Evolutionary conservation across 2,113 vertebrate species (phyloP).

Genomic region (Amia ocellicauda): DNA sequence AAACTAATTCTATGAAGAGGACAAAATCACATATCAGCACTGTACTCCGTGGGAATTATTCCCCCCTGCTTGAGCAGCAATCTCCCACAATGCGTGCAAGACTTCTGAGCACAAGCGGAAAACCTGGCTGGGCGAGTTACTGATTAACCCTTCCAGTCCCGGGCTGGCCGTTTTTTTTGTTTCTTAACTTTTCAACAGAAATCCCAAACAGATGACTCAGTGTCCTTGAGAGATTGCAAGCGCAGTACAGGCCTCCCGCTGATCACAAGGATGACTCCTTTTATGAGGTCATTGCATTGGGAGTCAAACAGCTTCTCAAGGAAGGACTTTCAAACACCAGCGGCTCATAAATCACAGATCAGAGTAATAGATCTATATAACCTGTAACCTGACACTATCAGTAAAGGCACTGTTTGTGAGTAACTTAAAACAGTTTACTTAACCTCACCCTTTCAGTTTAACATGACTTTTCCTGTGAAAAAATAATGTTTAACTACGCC

Average conservation of each 20-base stretch:
- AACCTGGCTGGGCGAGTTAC: constrained; percentile 18
- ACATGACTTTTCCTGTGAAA: constrained; percentile 39
- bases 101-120: neutral
- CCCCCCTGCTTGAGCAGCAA: too few relatives aligned
- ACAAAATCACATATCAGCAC: too few relatives aligned
- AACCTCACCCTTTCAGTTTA: neutral
- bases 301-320: constrained; percentile 16
- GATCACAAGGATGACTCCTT: neutral
- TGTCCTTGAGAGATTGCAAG: neutral
- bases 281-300: neutral
- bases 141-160: constrained; percentile 34
- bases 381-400: neutral
- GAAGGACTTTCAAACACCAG: neutral
- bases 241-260: neutral
- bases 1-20: too few relatives aligned
- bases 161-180: neutral
- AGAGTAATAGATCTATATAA: neutral
- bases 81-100: too few relatives aligned
- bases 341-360: constrained; percentile 1
- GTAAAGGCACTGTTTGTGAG: neutral
- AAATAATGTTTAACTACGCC: constrained; percentile 58
- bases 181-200: neutral
- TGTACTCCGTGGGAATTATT: too few relatives aligned
- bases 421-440: constrained; percentile 2
- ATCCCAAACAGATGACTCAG: neutral